Evolutionary conservation across 1,140 invertebrate species (phyloP), one percentile per base, ranked within the genome.

Genomic region (Mylabris phalerata): DNA sequence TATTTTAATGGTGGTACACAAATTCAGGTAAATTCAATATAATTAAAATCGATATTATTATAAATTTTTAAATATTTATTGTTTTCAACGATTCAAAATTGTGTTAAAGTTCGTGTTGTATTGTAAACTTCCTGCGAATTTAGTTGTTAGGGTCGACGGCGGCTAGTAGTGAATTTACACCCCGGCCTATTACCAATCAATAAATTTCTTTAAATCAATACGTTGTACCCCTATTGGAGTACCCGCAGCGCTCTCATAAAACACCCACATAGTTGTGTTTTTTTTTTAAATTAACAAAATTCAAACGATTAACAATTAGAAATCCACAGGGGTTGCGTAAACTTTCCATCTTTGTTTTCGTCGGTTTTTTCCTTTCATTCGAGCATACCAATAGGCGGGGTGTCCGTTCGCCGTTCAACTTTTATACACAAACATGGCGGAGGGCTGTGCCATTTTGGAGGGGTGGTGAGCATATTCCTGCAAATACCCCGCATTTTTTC

Each of bases 161-260:
- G 7, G 7, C 32, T 32, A 7, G 4, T 4, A 5, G 32, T 32
- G 32, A 5, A 32, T 32, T 43, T 64, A 67, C 67, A 67, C 69
- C 69, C 67, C 62, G 51, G 47, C 61, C 19, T 19, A 19, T 52
- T 63, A 56, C 52, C 60, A 69, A 71, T 71, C 70, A 66, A 71
- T 72, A 69, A 67, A 67, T 68, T 68, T 64, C 67, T 50, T 64
- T 63, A 63, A 69, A 71, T 71, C 67, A 67, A 71, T 71, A 71
- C 58, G 43, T 32, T 32, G 25, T 57, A 64, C 61, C 67, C 67
- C 67, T 57, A 48, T 61, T 63, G 24, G 24, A 5, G 41, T 51
- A 57, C 63, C 63, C 60, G 66, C 60, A 65, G 58, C 55, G 57
- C 57, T 32, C 32, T 40, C 48, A 40, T 52, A 55, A 54, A 47